phyloP scores from a whole-genome alignment of 2,797 vertebrate genomes.

The Novumbra hubbsi region DNA sequence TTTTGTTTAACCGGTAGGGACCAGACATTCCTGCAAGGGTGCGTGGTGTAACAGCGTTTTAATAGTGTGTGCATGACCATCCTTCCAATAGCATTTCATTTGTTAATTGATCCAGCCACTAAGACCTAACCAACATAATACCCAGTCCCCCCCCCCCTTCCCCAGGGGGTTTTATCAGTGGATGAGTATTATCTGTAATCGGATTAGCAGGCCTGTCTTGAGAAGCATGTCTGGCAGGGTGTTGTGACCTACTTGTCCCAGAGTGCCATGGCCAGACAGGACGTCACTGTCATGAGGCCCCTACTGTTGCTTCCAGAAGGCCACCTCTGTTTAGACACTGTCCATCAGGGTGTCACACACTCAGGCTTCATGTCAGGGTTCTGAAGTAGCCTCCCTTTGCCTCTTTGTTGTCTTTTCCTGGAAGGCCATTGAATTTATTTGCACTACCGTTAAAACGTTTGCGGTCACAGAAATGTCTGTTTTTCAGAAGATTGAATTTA shows the following conservation, averaged over 20 bases:
- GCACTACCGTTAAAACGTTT: too few relatives aligned
- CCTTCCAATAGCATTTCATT: slow-evolving; percentile 51
- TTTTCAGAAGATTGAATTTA: too few relatives aligned
- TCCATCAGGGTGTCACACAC: neutral
- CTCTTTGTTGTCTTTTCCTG: neutral
- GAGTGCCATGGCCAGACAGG: slow-evolving; percentile 26
- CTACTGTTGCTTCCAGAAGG: neutral
- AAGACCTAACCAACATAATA: slow-evolving; percentile 54
- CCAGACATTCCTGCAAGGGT: neutral
- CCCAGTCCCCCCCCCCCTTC: slow-evolving; percentile 44
- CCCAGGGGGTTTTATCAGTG: slow-evolving; percentile 59
- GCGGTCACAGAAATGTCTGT: too few relatives aligned
- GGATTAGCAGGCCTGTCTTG: slow-evolving; percentile 67
- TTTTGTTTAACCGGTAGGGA: neutral
- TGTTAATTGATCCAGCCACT: slow-evolving; percentile 70
- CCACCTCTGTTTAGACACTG: neutral
- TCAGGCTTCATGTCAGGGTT: neutral
- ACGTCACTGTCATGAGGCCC: neutral
- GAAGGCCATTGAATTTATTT: too few relatives aligned
- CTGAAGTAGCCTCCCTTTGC: neutral
- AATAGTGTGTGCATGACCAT: neutral
- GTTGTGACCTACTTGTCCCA: slow-evolving; percentile 46
- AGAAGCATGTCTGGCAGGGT: slow-evolving; percentile 45
- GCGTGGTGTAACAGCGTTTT: neutral
- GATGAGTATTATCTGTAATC: slow-evolving; percentile 74